Evolutionary conservation across 2,113 vertebrate species (phyloP), one percentile per base, ranked within the genome.

Genomic region (Dermatemys mawii): DNA sequence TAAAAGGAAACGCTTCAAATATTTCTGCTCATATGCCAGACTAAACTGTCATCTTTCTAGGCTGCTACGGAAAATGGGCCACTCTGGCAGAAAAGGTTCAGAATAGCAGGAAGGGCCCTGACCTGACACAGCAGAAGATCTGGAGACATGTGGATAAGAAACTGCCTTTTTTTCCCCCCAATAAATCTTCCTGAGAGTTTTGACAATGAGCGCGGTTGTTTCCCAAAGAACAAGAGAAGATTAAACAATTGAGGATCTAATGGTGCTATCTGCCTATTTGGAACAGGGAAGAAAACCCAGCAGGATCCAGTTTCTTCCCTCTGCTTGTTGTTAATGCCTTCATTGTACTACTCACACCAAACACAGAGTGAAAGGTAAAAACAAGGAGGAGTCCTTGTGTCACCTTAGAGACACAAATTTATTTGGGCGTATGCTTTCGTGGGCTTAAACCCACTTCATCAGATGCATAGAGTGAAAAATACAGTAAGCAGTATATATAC

Each of bases 151-250:
- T 1, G 10, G 46, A 5, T 16, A 29, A 44, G 46, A 55, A 50
- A 50, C 5, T 8, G 1, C 19, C 0, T 79, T 92, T 81, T 81
- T 83, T 41, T 82, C 80, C 51, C 63, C 54, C 63, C 46, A 38
- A 9, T 41, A 90, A 73, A 0, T 0, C 5, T 86, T 82, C 11
- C 0, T 7, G 48, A 81, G 35, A 1, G 1, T 16, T 67, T 90
- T 76, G 57, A 32, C 10, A 29, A 57, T 2, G 41, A 86, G 3
- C 91, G 2, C n/a, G 84, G 55, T 55, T 19, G 57, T 54, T 73
- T 75, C 76, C 51, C 48, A 87, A 17, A 32, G 35, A n/a, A n/a
- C n/a, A 54, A 32, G 29, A 87, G 48, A 81, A 81, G 76, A 83
- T 2, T 0, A 78, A 83, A 35, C 24, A 57, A 79, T 29, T 86